phyloP scores from a whole-genome alignment of 2,113 vertebrate genomes.

The Helogale parvula region DNA sequence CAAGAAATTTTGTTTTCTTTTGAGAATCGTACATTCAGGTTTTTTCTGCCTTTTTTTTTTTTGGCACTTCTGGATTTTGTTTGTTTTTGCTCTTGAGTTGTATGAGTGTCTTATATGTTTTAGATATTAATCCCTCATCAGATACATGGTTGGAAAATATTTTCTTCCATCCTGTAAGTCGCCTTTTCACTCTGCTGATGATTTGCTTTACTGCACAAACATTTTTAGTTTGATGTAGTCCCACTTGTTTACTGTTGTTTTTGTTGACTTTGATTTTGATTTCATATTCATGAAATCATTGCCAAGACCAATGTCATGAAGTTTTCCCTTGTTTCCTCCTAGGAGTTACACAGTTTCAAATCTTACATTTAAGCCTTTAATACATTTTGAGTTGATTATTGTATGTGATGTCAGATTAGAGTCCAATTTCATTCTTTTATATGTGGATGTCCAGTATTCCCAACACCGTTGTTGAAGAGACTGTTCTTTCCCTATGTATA shows the following conservation, averaged over 20 bases:
- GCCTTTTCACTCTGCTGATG: background rate
- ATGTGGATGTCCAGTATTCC: background rate
- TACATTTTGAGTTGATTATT: background rate
- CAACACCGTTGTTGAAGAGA: background rate
- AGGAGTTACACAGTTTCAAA: background rate
- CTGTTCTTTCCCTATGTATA: background rate
- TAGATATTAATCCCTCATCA: background rate
- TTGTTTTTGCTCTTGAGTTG: background rate
- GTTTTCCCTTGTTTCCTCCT: background rate
- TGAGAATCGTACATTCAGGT: background rate
- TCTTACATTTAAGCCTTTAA: background rate
- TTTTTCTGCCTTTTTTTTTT: background rate
- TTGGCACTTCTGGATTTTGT: background rate
- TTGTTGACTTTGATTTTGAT: background rate
- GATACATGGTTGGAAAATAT: background rate
- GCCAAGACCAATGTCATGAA: background rate
- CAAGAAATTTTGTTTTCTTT: background rate
- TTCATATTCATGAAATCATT: background rate
- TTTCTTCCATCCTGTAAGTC: background rate
- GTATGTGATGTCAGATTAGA: background rate
- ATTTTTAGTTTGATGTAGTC: background rate
- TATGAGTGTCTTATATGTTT: background rate
- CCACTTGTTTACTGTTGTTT: background rate
- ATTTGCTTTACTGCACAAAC: background rate
- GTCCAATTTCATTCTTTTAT: background rate